Evolutionary conservation across 1,140 invertebrate genomes (phyloP).

Genomic region (Bilobella aurantiaca): DNA sequence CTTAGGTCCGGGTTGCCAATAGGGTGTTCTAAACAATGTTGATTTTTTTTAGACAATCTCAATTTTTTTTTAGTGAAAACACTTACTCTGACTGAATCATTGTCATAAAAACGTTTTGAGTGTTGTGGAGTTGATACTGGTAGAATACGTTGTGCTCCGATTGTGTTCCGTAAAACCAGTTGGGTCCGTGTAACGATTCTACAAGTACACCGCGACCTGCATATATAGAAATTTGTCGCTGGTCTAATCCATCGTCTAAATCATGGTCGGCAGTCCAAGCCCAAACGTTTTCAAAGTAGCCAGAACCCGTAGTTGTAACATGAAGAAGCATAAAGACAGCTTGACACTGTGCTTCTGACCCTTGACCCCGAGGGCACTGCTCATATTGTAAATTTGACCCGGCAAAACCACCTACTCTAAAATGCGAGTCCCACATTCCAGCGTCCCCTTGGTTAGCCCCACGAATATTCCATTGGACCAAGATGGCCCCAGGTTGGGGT

Average conservation of each 20-base stretch:
- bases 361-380: constrained; percentile 16
- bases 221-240: constrained; percentile 27
- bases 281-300: constrained; percentile 28
- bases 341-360: constrained; percentile 14
- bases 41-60: background rate
- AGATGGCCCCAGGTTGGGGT: constrained; percentile 26
- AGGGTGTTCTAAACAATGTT: constrained; percentile 12
- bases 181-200: constrained; percentile 23
- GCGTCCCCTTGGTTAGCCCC: constrained; percentile 9
- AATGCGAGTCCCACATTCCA: constrained; percentile 28
- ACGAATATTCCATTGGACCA: constrained; percentile 30
- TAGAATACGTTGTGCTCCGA: constrained; percentile 31
- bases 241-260: constrained; percentile 21
- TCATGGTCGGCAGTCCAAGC: constrained; percentile 34
- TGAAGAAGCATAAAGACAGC: constrained; percentile 27
- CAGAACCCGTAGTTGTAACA: constrained; percentile 15
- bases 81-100: constrained; percentile 28
- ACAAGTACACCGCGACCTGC: constrained; percentile 27
- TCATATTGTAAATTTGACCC: constrained; percentile 22
- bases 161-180: constrained; percentile 31
- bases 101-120: constrained; percentile 31
- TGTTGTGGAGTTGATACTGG: constrained; percentile 29
- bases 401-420: constrained; percentile 25
- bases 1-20: constrained; percentile 29
- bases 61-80: background rate